Percentiles rank a stretch among this genome's conserved stretches.
phyloP scores from a whole-genome alignment of 2,888 invertebrate species.

The Aleiodes leptofemur region DNA sequence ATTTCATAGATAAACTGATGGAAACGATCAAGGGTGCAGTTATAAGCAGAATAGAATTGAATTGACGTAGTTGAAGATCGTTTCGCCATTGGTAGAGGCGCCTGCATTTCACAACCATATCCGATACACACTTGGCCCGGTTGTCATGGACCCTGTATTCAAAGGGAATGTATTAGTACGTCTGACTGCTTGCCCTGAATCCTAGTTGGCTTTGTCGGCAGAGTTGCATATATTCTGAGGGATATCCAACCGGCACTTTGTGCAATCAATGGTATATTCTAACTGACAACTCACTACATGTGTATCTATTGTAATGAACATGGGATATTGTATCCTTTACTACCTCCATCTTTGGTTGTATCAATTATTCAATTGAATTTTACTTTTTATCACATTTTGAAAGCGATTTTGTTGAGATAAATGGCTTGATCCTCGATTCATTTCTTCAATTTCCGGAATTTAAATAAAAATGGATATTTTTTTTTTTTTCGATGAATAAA shows the following conservation, averaged over 20 bases:
- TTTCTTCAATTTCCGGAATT: too few species aligned
- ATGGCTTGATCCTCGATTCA: too few species aligned
- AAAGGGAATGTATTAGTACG: conserved; percentile 41
- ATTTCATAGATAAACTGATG: background rate
- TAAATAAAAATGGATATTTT: too few species aligned
- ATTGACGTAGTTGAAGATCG: conserved; percentile 22
- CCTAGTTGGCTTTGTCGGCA: conserved; percentile 24
- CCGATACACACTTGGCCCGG: conserved; percentile 36
- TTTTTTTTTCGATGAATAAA: too few species aligned
- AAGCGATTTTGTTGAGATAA: too few species aligned
- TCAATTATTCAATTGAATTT: too few species aligned
- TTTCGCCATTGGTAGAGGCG: background rate
- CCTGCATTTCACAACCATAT: conserved; percentile 29
- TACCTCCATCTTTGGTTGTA: too few species aligned
- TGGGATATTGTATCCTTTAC: background rate
- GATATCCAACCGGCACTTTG: conserved; percentile 30
- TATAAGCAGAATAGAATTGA: conserved; percentile 20
- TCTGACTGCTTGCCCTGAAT: conserved; percentile 37
- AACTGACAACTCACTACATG: conserved; percentile 13
- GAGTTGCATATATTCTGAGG: conserved; percentile 2
- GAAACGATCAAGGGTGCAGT: conserved; percentile 7
- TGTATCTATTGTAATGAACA: conserved; percentile 8
- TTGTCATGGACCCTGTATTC: conserved; percentile 34
- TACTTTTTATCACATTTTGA: too few species aligned
- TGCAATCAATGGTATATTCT: conserved; percentile 16